Conservation (phyloP, 2,888 invertebrate genomes). For the Tiliacea citrago region DNA sequence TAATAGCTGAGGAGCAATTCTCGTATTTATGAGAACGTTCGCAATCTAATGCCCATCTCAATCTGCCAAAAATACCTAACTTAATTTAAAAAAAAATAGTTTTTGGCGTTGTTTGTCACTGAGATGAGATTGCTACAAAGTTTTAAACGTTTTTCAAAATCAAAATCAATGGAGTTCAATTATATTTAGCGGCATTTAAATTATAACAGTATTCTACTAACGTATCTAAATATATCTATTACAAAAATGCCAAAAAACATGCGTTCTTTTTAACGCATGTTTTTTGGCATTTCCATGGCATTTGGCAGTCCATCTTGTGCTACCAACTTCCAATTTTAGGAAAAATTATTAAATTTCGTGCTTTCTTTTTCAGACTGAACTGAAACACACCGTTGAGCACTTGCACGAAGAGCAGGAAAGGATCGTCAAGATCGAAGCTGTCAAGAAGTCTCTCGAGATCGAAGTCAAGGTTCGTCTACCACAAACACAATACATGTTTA, state of each 20-base stretch:
- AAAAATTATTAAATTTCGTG: background rate
- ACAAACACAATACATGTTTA: no score
- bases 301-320: background rate
- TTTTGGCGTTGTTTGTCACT: background rate
- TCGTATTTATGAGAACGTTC: background rate
- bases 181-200: background rate
- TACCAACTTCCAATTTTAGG: background rate
- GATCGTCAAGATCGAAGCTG: conserved; percentile 98
- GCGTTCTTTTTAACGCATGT: no score
- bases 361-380: conserved; percentile 92
- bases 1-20: background rate
- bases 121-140: background rate
- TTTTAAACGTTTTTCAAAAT: no score
- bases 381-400: conserved; percentile 98
- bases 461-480: conserved; percentile 95
- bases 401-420: conserved; percentile 99
- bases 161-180: no score
- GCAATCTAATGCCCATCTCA: background rate
- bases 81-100: background rate
- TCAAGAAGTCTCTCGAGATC: conserved; percentile 99
- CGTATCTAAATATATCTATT: background rate
- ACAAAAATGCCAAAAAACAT: background rate
- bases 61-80: background rate
- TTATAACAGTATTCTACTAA: no score
- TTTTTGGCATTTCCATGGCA: no score